Evolutionary conservation across 2,113 vertebrate genomes (phyloP), one percentile per base, ranked within the genome.

Genomic region (Vulpes lagopus): DNA sequence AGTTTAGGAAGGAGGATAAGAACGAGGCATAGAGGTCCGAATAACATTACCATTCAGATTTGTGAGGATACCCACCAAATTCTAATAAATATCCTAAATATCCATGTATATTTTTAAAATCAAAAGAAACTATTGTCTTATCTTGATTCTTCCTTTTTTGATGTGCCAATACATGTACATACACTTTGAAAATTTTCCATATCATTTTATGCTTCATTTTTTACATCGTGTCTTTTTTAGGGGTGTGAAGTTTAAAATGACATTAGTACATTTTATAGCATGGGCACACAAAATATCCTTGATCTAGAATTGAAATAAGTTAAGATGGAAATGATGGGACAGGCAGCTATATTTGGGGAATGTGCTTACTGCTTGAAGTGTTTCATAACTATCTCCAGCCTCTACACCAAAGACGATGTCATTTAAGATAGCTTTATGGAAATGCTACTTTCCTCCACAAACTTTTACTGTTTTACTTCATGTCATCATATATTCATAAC

Each of bases 351-450:
- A 62, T 38, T 25, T 78, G 32, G 76, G 16, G 5, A 64, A 89
- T 67, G 32, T 6, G n/a, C 38, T 76, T 4, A 10, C 51, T 87
- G 81, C 51, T 81, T 82, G n/a, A 96, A 79, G 49, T 51, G 73
- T 79, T 96, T 94, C 65, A 16, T 92, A 89, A 92, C 81, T 91
- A 25, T 49, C 16, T 83, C 85, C 23, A 35, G 78, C 94, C 95
- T 96, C 85, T 85, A 43, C 5, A 95, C 69, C 14, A 92, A 92
- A 96, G 87, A 84, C 2, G 0, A 90, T 69, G 49, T 80, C 95
- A 96, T 95, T 97, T 98, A 84, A 97, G 96, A 91, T 35, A 96
- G 30, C 27, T 95, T 92, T 94, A 94, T 92, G 65, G 71, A 96
- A 96, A 96, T 91, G 60, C 85, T 78, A 94, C 81, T 96, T 94